Conservation (phyloP, 37 sponge, comb jelly and placozoan species). For the Oscarella lobularis region DNA sequence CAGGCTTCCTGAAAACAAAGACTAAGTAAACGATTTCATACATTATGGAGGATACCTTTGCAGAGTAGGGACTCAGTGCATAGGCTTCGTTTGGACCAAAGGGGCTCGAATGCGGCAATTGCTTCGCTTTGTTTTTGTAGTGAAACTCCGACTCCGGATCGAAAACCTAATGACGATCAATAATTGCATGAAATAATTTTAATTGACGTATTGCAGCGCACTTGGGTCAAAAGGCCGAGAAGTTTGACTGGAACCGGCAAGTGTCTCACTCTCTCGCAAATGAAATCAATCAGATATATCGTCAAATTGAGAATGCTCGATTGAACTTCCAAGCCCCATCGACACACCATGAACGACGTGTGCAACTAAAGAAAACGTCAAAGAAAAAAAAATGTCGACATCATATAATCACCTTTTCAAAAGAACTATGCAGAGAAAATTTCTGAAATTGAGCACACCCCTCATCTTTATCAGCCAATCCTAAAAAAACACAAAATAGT, state of each 20-base stretch:
- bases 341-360: constrained; percentile 68
- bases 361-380: constrained; percentile 31
- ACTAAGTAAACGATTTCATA: not conserved
- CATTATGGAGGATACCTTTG: not conserved
- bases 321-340: constrained; percentile 75
- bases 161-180: not conserved
- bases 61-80: not conserved
- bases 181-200: not conserved
- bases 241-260: constrained; percentile 43
- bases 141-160: constrained; percentile 9
- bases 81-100: not conserved
- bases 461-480: constrained; percentile 71
- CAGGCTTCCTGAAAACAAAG: not conserved
- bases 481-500: constrained; percentile 14
- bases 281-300: constrained; percentile 53
- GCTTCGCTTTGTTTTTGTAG: not conserved
- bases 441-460: constrained; percentile 64
- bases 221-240: constrained; percentile 34
- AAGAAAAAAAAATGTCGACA: not conserved
- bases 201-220: not conserved
- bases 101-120: not conserved
- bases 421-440: constrained; percentile 46
- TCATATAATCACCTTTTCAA: constrained; percentile 50
- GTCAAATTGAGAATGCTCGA: constrained; percentile 78
- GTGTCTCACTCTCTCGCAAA: constrained; percentile 55